phyloP scores from a whole-genome alignment of 2,888 invertebrate genomes.

The Eupeodes luniger region DNA sequence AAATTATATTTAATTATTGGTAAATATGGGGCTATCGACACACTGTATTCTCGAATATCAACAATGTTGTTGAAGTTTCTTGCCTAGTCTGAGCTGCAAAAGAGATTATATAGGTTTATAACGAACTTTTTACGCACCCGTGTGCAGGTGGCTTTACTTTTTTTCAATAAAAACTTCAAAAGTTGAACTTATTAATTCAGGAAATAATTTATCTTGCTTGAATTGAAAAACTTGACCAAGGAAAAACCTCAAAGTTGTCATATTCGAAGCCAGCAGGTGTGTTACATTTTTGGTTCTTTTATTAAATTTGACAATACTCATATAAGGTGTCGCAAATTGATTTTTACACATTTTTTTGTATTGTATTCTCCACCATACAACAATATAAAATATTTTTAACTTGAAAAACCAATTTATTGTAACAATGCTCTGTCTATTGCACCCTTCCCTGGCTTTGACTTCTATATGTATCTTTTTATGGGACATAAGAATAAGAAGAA shows the following conservation, averaged over 20 bases:
- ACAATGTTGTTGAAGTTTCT: too few relatives aligned
- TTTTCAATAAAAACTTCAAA: too few relatives aligned
- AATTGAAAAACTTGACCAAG: too few relatives aligned
- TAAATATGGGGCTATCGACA: too few relatives aligned
- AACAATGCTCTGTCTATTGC: conserved; percentile 29
- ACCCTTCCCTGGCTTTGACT: background rate
- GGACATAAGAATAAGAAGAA: background rate
- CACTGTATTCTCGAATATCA: too few relatives aligned
- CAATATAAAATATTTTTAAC: conserved; percentile 22
- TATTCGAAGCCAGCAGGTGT: conserved; percentile 22
- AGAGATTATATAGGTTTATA: too few relatives aligned
- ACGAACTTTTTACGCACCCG: too few relatives aligned
- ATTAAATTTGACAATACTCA: conserved; percentile 42
- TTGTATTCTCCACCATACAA: background rate
- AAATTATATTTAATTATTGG: too few relatives aligned
- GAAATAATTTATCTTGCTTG: too few relatives aligned
- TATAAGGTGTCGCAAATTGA: conserved; percentile 54
- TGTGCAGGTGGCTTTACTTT: too few relatives aligned
- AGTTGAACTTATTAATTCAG: too few relatives aligned
- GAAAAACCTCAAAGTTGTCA: background rate
- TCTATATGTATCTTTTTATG: conserved; percentile 12
- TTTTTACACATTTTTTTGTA: conserved; percentile 45
- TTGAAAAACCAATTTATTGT: conserved; percentile 61
- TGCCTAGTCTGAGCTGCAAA: too few relatives aligned
- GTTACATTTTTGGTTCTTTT: background rate